phyloP scores from a whole-genome alignment of 2,113 vertebrate genomes.

The Mirza zaza region DNA sequence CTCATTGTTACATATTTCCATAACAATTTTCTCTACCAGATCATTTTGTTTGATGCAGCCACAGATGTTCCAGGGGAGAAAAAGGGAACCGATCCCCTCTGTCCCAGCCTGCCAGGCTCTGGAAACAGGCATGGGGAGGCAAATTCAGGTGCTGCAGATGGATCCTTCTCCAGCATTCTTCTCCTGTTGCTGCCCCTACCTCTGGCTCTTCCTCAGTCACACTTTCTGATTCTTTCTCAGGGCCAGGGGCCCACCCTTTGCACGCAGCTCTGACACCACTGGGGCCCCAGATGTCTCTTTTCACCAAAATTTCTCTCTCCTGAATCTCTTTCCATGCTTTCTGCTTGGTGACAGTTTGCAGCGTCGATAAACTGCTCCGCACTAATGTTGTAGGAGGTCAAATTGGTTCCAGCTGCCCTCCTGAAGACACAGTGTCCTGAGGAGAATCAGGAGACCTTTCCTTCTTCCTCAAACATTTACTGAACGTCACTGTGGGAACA shows the following conservation, averaged over 20 bases:
- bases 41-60: slow-evolving; percentile 73
- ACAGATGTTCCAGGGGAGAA: slow-evolving; percentile 72
- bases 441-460: background rate
- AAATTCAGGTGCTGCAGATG: background rate
- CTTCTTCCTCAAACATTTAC: background rate
- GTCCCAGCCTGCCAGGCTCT: background rate
- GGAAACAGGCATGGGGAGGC: background rate
- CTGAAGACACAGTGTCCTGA: background rate
- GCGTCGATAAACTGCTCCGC: background rate
- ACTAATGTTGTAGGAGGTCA: slow-evolving; percentile 37
- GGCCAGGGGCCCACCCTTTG: background rate
- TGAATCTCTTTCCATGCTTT: background rate
- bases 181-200: background rate
- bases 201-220: background rate
- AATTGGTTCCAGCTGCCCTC: slow-evolving; percentile 69
- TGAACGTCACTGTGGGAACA: background rate
- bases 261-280: background rate
- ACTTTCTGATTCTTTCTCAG: background rate
- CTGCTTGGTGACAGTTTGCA: slow-evolving; percentile 54
- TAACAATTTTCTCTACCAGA: slow-evolving; percentile 80
- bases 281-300: background rate
- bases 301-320: background rate
- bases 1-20: slow-evolving; percentile 78
- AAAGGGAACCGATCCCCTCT: slow-evolving; percentile 39
- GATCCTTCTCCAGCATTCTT: background rate